Conservation (phyloP, 2,113 vertebrate genomes). For the Trichechus manatus region DNA sequence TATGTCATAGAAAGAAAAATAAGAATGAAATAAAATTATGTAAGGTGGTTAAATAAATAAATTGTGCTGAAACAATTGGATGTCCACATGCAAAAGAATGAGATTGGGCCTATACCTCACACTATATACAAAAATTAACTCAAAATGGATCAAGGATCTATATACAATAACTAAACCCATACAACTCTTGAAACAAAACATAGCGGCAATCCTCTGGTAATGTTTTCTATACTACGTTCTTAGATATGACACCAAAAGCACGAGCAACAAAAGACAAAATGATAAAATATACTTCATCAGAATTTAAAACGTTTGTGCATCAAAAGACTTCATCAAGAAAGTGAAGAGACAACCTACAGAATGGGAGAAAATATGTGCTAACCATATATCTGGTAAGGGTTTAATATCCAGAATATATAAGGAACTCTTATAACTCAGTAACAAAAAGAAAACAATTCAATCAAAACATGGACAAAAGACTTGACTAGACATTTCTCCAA, state of each 20-base stretch:
- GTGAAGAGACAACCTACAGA: not conserved
- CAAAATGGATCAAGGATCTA: not conserved
- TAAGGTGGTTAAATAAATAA: not conserved
- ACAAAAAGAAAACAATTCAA: too few species aligned
- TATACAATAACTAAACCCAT: not conserved
- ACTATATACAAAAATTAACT: not conserved
- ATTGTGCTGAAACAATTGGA: not conserved
- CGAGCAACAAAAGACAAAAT: not conserved
- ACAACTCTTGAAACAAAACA: too few species aligned
- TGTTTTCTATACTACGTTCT: too few species aligned
- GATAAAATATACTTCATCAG: not conserved
- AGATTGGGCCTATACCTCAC: not conserved
- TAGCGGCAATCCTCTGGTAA: too few species aligned
- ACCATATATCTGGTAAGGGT: too few species aligned
- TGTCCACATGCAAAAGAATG: not conserved
- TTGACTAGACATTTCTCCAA: too few species aligned
- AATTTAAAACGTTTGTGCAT: too few species aligned
- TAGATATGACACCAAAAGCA: too few species aligned
- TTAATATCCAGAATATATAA: too few species aligned
- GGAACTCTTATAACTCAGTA: too few species aligned
- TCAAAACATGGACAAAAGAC: too few species aligned
- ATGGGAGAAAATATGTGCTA: not conserved
- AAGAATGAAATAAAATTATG: slow-evolving; percentile 55
- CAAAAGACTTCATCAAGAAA: not conserved
- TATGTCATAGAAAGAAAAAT: not conserved